Evolutionary conservation across 2,113 vertebrate genomes (phyloP).

Genomic region (Zingel zingel): DNA sequence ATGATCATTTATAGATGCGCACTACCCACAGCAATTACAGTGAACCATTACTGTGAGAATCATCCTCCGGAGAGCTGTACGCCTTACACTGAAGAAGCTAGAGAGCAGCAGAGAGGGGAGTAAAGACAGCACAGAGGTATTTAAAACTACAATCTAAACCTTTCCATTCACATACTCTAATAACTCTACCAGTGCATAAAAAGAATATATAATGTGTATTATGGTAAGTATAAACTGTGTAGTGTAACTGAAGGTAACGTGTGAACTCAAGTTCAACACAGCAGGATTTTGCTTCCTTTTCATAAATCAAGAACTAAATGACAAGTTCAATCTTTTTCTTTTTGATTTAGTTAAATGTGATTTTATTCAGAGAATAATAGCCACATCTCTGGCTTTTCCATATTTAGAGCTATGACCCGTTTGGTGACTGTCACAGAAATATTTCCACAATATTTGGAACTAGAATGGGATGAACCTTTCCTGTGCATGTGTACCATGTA

Average conservation of each 20-base stretch:
- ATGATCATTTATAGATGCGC: conserved; percentile 47
- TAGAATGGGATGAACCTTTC: conserved; percentile 36
- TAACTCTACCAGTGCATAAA: not conserved
- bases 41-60: conserved; percentile 36
- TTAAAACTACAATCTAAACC: conserved; percentile 23
- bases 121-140: conserved; percentile 24
- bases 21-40: conserved; percentile 35
- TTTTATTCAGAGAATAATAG: conserved; percentile 2
- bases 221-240: conserved; percentile 1
- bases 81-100: conserved; percentile 11
- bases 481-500: conserved; percentile 38
- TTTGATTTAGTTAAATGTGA: not conserved
- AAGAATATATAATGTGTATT: not conserved
- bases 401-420: conserved; percentile 13
- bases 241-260: conserved; percentile 31
- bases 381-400: not conserved
- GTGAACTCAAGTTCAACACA: not conserved
- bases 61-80: conserved; percentile 9
- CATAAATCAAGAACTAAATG: not conserved
- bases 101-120: conserved; percentile 12
- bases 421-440: not conserved
- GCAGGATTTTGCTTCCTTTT: not conserved
- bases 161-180: conserved; percentile 20
- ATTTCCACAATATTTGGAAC: not conserved
- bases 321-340: not conserved